Evolutionary conservation across 2,113 vertebrate species (phyloP).

Genomic region (Sturnus vulgaris): DNA sequence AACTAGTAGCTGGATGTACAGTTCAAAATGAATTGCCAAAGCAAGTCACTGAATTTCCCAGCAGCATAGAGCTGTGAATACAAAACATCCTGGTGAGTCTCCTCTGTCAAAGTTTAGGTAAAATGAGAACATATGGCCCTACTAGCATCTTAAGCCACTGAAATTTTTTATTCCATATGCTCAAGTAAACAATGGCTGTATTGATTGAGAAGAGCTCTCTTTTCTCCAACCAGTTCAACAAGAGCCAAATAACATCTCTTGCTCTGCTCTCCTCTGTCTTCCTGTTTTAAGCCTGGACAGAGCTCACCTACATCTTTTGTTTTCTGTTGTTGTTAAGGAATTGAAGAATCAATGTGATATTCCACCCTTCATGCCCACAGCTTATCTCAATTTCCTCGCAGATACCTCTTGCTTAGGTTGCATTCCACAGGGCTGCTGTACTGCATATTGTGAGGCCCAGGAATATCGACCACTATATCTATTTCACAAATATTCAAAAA

Average conservation of each 20-base stretch:
- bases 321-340: neutral
- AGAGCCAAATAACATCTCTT: neutral
- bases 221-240: neutral
- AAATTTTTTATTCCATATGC: neutral
- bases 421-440: neutral
- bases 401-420: neutral
- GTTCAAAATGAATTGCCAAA: neutral
- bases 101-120: neutral
- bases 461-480: neutral
- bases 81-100: neutral
- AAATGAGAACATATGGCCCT: neutral
- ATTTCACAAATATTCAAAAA: neutral
- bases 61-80: neutral
- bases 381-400: neutral
- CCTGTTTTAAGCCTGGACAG: neutral
- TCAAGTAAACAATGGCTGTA: neutral
- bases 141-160: neutral
- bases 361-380: neutral
- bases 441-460: neutral
- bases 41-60: neutral
- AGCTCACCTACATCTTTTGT: neutral
- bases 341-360: neutral
- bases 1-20: neutral
- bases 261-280: neutral
- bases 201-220: neutral